Evolutionary conservation across 2,113 vertebrate genomes (phyloP).

Genomic region (Tragelaphus imberbis): DNA sequence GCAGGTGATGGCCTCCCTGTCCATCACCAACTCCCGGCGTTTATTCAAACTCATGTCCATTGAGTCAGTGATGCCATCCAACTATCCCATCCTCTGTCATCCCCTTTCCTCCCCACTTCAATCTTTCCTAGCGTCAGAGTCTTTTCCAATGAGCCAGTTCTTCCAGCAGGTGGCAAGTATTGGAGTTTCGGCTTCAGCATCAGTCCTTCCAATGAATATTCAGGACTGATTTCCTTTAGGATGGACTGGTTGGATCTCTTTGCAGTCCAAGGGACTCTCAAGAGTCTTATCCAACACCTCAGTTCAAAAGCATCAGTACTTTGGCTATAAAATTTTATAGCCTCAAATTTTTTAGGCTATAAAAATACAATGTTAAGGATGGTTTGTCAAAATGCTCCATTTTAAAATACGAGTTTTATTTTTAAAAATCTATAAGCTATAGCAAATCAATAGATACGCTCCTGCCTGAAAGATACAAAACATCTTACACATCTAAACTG

Average conservation of each 20-base stretch:
- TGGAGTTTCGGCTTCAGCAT: background rate
- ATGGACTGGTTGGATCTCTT: background rate
- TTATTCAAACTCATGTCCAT: background rate
- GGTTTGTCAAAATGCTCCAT: background rate
- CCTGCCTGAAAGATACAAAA: background rate
- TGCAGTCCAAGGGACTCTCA: background rate
- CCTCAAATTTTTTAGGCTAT: background rate
- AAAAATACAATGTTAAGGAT: background rate
- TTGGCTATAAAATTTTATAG: background rate
- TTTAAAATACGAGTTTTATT: background rate
- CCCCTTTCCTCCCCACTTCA: background rate
- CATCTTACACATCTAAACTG: background rate
- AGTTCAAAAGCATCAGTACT: background rate
- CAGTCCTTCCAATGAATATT: background rate
- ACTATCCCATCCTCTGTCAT: background rate
- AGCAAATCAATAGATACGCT: background rate
- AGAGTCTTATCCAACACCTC: background rate
- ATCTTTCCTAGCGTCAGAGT: background rate
- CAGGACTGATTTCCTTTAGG: background rate
- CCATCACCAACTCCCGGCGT: background rate
- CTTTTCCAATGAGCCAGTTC: background rate
- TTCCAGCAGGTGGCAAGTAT: background rate
- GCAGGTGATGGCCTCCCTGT: background rate
- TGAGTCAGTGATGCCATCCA: background rate
- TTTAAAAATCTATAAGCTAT: background rate